Evolutionary conservation across 2,888 invertebrate genomes (phyloP).

Genomic region (Clunio marinus): DNA sequence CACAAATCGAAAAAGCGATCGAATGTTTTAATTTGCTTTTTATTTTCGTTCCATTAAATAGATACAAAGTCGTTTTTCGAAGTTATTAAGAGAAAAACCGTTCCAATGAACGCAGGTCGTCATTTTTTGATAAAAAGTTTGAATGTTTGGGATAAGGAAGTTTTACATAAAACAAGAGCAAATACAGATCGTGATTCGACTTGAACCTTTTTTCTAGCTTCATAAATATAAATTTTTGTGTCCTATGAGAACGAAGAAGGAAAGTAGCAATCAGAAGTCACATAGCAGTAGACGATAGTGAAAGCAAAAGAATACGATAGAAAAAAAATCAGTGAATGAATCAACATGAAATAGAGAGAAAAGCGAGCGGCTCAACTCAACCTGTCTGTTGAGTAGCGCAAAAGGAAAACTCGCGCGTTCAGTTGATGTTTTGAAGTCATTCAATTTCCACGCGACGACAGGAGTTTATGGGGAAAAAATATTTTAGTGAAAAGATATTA

Average conservation of each 20-base stretch:
- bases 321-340: constrained; percentile 5
- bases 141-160: neutral
- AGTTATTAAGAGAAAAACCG: neutral
- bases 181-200: neutral
- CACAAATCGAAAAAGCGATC: constrained; percentile 17
- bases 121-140: neutral
- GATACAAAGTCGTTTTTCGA: neutral
- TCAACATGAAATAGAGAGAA: constrained; percentile 19
- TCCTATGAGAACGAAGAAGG: neutral
- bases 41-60: neutral
- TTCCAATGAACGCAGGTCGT: too few relatives aligned
- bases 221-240: neutral
- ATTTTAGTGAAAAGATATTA: too few relatives aligned
- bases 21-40: constrained; percentile 8
- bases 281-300: constrained; percentile 12
- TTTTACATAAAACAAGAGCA: neutral
- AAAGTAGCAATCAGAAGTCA: constrained; percentile 1
- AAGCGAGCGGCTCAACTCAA: neutral
- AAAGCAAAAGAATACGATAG: constrained; percentile 6
- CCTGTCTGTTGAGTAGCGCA: constrained; percentile 2
- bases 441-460: constrained; percentile 24
- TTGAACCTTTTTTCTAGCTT: neutral
- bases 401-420: constrained; percentile 24
- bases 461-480: neutral
- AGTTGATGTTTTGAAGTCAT: constrained; percentile 35